phyloP scores from a whole-genome alignment of 2,797 vertebrate species.

The Macroramphosus scolopax region DNA sequence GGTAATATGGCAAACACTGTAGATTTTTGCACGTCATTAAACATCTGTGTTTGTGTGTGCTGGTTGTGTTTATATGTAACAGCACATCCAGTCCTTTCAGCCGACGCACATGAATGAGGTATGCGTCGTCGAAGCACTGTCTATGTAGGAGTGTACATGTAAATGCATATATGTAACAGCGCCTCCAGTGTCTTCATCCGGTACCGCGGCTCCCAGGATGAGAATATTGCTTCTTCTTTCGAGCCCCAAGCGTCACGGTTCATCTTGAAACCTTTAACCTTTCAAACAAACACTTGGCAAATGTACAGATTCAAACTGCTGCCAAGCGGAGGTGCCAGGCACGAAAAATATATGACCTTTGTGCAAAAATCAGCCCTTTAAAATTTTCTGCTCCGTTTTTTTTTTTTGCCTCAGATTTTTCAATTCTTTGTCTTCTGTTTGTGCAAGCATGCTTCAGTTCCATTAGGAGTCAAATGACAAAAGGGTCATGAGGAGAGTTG shows the following conservation, averaged over 20 bases:
- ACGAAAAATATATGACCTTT: conserved; percentile 58
- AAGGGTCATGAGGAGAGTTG: conserved; percentile 17
- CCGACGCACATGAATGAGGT: conserved; percentile 38
- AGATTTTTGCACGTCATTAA: conserved; percentile 36
- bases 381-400: conserved; percentile 34
- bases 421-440: conserved; percentile 55
- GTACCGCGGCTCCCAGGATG: conserved; percentile 19
- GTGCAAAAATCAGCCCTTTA: conserved; percentile 79
- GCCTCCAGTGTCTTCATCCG: conserved; percentile 52
- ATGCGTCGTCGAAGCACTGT: conserved; percentile 24
- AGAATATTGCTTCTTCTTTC: conserved; percentile 70
- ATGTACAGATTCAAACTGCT: conserved; percentile 44
- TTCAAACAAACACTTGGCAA: conserved; percentile 42
- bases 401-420: conserved; percentile 41
- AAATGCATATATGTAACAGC: conserved; percentile 68
- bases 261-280: conserved; percentile 2
- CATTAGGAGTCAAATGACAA: conserved; percentile 33
- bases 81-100: conserved; percentile 44
- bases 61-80: conserved; percentile 42
- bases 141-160: conserved; percentile 13
- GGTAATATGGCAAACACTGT: conserved; percentile 50
- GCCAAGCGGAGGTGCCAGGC: conserved; percentile 32
- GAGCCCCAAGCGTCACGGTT: conserved; percentile 17
- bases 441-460: conserved; percentile 69
- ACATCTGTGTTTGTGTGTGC: conserved; percentile 21